Evolutionary conservation across 2,888 invertebrate species (phyloP), one percentile per base, ranked within the genome.

Genomic region (Scotopteryx bipunctaria): DNA sequence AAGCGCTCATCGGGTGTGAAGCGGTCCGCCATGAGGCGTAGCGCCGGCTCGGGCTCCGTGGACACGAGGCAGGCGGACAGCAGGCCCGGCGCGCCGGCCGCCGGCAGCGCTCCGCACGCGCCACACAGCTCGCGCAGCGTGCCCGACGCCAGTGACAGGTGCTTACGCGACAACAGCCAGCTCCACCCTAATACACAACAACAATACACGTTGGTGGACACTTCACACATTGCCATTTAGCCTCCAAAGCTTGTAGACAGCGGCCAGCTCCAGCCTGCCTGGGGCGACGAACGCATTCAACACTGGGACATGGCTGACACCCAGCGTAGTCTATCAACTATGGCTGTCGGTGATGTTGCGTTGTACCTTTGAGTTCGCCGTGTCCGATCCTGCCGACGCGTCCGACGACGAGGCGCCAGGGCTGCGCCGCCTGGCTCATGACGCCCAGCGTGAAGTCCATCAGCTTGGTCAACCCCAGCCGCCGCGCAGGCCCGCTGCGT

Each of bases 31-130:
- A 98, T 97, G 56, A 98, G 93, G 53, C 98, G 93, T 66, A 99
- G 92, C 66, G 94, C 94, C 15, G 94, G 92, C 83, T 98, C 98
- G 32, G 98, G 96, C 86, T 99, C 99, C 53, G 98, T 92, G 58
- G 98, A 98, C 33, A 99, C 98, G 47, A 99, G 93, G 85, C 99
- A 99, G n/a, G 99, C 99, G 63, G 98, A 98, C 62, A 99, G 92
- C 65, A 99, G 97, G 80, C 97, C 95, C 0, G 99, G 99, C 60
- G 94, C 95, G 59, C 95, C 95, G 57, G 92, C 91, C 8, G 96
- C 95, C 83, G 95, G 95, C 84, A 97, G 92, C 59, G 96, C 92
- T 44, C 93, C 92, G 86, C 99, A 99, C 84, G 96, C 95, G 69
- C 94, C 94, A 88, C 99, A 99, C 72, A 97, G 94, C 70, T 98